phyloP scores from a whole-genome alignment of 2,113 vertebrate genomes.

The Heloderma charlesbogerti region DNA sequence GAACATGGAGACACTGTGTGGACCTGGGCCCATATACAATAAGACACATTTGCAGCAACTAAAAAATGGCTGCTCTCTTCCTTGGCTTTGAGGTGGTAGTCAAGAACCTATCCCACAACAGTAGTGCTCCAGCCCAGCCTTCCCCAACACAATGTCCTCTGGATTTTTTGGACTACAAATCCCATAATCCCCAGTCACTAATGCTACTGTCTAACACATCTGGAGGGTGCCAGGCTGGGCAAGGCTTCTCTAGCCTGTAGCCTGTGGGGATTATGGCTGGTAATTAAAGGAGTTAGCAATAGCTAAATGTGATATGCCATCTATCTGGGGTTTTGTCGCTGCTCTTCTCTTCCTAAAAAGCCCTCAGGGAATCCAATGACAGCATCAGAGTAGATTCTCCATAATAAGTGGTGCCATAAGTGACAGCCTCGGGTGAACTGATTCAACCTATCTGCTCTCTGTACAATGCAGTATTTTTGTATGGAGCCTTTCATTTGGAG shows the following conservation, averaged over 20 bases:
- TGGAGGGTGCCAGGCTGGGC: background rate
- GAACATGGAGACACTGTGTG: too few relatives aligned
- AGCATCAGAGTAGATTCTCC: slow-evolving; percentile 12
- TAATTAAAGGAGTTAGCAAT: slow-evolving; percentile 7
- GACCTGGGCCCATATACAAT: too few relatives aligned
- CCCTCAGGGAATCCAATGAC: background rate
- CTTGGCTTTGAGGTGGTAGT: too few relatives aligned
- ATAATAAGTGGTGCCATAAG: background rate
- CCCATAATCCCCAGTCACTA: too few relatives aligned
- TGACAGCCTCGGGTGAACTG: background rate
- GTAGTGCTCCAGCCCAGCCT: too few relatives aligned
- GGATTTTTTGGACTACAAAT: too few relatives aligned
- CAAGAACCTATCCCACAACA: too few relatives aligned
- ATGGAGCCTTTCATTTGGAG: background rate
- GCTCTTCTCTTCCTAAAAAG: slow-evolving; percentile 20
- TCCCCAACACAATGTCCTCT: too few relatives aligned
- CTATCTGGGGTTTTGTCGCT: background rate
- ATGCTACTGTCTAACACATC: background rate
- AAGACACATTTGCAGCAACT: too few relatives aligned
- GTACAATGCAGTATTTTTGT: slow-evolving; percentile 16
- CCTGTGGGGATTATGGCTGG: background rate
- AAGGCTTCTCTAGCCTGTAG: background rate
- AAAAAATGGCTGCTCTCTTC: too few relatives aligned
- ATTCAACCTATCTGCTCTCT: background rate
- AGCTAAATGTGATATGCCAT: slow-evolving; percentile 23